phyloP scores from a whole-genome alignment of 1,140 invertebrate genomes.

The Muscidifurax raptorellus region DNA sequence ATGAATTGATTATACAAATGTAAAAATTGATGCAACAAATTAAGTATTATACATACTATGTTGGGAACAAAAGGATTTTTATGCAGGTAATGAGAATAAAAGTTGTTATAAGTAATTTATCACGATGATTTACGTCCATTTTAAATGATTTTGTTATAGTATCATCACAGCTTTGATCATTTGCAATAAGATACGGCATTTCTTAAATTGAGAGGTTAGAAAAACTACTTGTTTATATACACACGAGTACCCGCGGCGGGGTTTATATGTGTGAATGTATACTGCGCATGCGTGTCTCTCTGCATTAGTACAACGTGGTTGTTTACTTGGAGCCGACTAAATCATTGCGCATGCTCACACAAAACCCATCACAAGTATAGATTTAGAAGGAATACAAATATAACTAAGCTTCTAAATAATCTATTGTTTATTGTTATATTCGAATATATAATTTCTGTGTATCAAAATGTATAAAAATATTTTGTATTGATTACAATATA shows the following conservation, averaged over 20 bases:
- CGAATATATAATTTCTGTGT: neutral
- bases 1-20: constrained; percentile 32
- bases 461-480: constrained; percentile 44
- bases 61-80: constrained; percentile 80
- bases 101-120: constrained; percentile 51
- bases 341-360: too few relatives aligned
- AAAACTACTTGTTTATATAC: constrained; percentile 19
- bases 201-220: constrained; percentile 29
- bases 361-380: too few relatives aligned
- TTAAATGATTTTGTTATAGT: neutral
- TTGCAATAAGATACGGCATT: constrained; percentile 12
- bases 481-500: neutral
- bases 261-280: too few relatives aligned
- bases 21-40: constrained; percentile 22
- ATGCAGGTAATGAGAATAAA: constrained; percentile 76
- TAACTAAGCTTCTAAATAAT: neutral
- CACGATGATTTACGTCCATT: neutral
- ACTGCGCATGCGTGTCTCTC: too few relatives aligned
- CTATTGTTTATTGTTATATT: constrained; percentile 14
- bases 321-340: too few relatives aligned
- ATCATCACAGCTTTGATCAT: constrained; percentile 16
- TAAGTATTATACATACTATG: constrained; percentile 77
- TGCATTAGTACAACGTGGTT: too few relatives aligned
- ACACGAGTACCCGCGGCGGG: too few relatives aligned
- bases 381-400: too few relatives aligned